Evolutionary conservation across 2,113 vertebrate genomes (phyloP).

Genomic region (Heptranchias perlo): DNA sequence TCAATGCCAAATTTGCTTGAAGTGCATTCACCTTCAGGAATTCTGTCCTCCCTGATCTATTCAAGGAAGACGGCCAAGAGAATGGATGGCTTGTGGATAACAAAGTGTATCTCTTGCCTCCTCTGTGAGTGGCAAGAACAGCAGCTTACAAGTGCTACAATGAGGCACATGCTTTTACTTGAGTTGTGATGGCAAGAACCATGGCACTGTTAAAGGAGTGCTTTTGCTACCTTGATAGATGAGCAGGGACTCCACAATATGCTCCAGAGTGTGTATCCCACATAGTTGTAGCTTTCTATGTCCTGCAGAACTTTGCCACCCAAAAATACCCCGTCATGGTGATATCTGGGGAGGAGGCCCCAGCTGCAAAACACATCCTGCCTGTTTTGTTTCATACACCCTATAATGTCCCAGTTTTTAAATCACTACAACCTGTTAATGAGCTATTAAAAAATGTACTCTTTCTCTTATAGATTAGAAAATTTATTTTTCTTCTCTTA

Average conservation of each 20-base stretch:
- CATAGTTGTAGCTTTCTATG: not conserved
- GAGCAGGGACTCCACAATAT: not conserved
- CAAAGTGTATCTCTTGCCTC: not conserved
- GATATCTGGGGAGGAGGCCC: not conserved
- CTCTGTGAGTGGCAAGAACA: not conserved
- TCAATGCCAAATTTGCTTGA: not conserved
- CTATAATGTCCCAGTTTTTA: conserved; percentile 22
- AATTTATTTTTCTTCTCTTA: not conserved
- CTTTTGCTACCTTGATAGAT: not conserved
- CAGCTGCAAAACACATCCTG: conserved; percentile 32
- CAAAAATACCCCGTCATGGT: not conserved
- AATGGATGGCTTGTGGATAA: not conserved
- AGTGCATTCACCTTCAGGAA: not conserved
- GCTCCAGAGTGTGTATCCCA: not conserved
- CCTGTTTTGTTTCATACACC: conserved; percentile 3
- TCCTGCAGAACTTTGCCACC: not conserved
- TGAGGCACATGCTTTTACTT: not conserved
- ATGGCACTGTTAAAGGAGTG: not conserved
- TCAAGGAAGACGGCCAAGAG: not conserved
- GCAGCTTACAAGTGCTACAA: not conserved
- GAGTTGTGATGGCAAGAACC: not conserved
- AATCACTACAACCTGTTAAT: conserved; percentile 30
- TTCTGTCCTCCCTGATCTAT: not conserved
- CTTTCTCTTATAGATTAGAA: not conserved
- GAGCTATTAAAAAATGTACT: not conserved